Evolutionary conservation across 2,888 invertebrate genomes (phyloP).

Genomic region (Molanna angustata): DNA sequence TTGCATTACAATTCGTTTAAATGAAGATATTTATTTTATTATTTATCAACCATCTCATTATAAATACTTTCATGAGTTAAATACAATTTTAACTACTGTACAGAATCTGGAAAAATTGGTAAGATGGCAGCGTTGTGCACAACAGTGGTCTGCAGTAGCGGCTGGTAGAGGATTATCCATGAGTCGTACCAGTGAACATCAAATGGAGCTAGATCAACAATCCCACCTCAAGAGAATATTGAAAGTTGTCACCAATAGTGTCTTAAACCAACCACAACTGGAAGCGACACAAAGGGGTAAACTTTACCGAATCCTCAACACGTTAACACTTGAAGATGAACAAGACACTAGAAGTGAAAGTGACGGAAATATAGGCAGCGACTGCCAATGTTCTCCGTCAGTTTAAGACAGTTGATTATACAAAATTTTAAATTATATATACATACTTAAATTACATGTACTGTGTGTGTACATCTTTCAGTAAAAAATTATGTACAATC

Average conservation of each 20-base stretch:
- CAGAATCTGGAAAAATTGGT: conserved; percentile 13
- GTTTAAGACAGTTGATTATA: too few species aligned
- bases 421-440: too few species aligned
- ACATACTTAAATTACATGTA: too few species aligned
- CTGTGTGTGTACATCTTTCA: too few species aligned
- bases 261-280: neutral
- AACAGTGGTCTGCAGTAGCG: conserved; percentile 5
- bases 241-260: neutral
- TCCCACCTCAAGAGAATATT: neutral
- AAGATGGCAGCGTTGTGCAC: conserved; percentile 6
- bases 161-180: neutral
- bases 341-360: neutral
- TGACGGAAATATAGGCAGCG: neutral
- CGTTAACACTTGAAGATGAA: neutral
- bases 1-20: too few species aligned
- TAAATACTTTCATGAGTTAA: too few species aligned
- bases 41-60: too few species aligned
- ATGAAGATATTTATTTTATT: too few species aligned
- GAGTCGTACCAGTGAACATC: neutral
- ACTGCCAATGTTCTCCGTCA: too few species aligned
- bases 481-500: too few species aligned
- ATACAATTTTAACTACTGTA: too few species aligned
- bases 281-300: neutral
- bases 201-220: conserved; percentile 8
- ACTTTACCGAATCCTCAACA: neutral